Base-by-base conservation (phyloP, 1,140 invertebrate genomes). In the Drosophila arawakana region DNA sequence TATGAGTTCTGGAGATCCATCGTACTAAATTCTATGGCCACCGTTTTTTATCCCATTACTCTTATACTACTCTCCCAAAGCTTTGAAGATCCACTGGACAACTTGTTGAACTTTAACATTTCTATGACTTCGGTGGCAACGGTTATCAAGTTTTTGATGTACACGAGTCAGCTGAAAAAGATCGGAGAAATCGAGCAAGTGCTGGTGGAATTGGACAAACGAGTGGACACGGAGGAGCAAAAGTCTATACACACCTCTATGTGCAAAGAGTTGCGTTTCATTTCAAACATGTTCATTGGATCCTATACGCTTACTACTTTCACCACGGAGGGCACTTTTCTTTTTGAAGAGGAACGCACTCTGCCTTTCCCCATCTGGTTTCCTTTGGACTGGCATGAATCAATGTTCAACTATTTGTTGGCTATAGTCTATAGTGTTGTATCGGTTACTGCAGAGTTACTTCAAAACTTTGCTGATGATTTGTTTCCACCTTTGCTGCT, bases 331-430 rank as follows among this genome's bases (percentile, higher is more conserved):
- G 0, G 60, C 8, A 47, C 67, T 0, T 68, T 85, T 30, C 1
- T 82, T 0, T 69, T 80, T 21, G 18, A 52, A 2, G 37, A 34
- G 0, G 55, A 79, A 1, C 76, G 79, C 0, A 58, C 43, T 18
- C 13, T 91, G 13, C 72, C 88, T 0, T 72, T 85, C 59, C 83
- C 81, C 3, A 41, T 67, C 13, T 82, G 83, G 83, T 72, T 91
- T n/a, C 90, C 90, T 0, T 46, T 88, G 25, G 79, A 91, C 37
- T 91, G 90, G 90, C 52, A 43, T 0, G 47, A 52, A 1, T 81
- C 76, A 0, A 9, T 47, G 11, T 11, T 10, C 0, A 66, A 59
- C 11, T 91, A 77, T 52, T n/a, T 54, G 1, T 9, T 63, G 2
- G 76, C 76, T 3, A 13, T 88, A 4, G 6, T 30, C 4, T 30